Evolutionary conservation across 2,113 vertebrate genomes (phyloP).

Genomic region (Butorides virescens): DNA sequence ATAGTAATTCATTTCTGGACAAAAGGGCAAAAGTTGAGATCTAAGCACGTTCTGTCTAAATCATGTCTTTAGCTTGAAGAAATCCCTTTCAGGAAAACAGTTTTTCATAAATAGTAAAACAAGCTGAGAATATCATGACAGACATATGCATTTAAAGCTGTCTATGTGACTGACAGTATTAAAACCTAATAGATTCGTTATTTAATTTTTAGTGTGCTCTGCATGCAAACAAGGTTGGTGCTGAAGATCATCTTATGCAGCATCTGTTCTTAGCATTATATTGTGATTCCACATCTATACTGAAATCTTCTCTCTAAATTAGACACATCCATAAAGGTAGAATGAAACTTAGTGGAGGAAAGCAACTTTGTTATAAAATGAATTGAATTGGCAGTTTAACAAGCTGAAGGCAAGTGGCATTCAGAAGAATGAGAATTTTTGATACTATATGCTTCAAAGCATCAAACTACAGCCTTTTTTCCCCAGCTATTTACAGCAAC

Average conservation of each 20-base stretch:
- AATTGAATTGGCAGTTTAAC: neutral
- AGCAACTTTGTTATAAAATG: constrained; percentile 15
- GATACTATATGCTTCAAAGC: neutral
- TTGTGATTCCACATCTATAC: neutral
- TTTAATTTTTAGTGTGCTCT: neutral
- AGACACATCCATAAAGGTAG: neutral
- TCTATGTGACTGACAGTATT: neutral
- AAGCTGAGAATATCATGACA: neutral
- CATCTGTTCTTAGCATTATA: constrained; percentile 4
- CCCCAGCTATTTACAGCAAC: neutral
- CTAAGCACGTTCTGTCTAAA: neutral
- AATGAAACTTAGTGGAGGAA: constrained; percentile 7
- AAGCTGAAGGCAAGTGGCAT: constrained; percentile 7
- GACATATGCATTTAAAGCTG: neutral
- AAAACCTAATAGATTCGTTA: neutral
- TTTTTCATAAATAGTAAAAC: neutral
- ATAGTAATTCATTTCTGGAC: neutral
- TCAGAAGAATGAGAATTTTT: neutral
- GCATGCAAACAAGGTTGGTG: neutral
- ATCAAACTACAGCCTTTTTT: neutral
- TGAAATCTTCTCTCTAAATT: neutral
- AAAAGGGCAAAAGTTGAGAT: neutral
- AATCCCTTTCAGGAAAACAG: neutral
- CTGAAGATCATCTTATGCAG: neutral
- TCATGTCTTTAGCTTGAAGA: neutral